Evolutionary conservation across 2,113 vertebrate species (phyloP), one percentile per base, ranked within the genome.

Genomic region (Acrocephalus kingi): DNA sequence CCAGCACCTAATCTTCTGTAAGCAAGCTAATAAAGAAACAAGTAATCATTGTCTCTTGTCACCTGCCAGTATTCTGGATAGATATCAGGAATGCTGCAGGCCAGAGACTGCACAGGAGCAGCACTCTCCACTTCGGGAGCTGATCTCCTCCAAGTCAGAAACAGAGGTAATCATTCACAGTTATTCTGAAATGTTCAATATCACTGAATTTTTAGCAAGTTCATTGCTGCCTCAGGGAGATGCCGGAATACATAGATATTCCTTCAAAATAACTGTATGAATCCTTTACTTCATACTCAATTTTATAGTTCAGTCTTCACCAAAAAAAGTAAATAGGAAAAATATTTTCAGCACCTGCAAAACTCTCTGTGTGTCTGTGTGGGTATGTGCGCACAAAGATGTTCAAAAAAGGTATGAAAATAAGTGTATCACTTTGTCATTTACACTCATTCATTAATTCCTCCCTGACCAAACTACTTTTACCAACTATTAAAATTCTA

Each of bases 1-100:
- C 66, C 93, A 93, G 74, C 46, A 89, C 55, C 58, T 94, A 93
- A 93, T 95, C 84, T 93, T 81, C 89, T 79, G 39, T 91, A 95
- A 95, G 74, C 46, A 94, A 93, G 48, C 69, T 94, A 94, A 91
- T 95, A 83, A 96, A 91, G 87, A 91, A 94, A 82, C 45, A 94
- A 84, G 49, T 56, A 95, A n/a, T 82, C 76, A 79, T 56, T 54
- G 58, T 55, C 43, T 91, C 56, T 66, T 58, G 84, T 79, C 93
- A 91, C 41, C 81, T 95, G 81, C 41, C 87, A 79, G 63, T 85
- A 89, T 66, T 89, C 41, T 73, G 52, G 66, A 79, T 17, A 84
- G 66, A 75, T 58, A 76, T 39, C 56, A 87, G 54, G 66, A 75
- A 78, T 37, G 69, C 76, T 92, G 77, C 49, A 91, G 56, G 61